Percentiles rank a stretch among this genome's conserved stretches.
These are phyloP conservation scores for Diadromus collaris DNA, from an alignment of 2,888 invertebrate species.

Conservation along the genomic window DNA sequence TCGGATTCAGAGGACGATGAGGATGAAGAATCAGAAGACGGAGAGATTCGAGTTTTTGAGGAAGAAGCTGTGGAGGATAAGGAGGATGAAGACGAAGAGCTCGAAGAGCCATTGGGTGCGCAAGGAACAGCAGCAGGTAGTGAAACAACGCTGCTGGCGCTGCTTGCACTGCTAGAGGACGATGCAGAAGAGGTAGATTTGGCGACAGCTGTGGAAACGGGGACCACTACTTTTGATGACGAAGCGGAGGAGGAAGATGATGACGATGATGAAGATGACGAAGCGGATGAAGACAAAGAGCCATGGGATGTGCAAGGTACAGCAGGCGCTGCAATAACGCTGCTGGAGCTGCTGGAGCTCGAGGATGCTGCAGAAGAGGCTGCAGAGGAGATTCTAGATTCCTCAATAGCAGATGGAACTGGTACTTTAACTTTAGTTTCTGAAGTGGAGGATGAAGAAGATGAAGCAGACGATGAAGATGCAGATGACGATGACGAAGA, in stretches of 20 bases:
- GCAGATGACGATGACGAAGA: neutral
- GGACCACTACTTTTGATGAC: no score
- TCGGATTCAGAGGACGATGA: neutral
- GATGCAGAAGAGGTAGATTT: no score
- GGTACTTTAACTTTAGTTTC: neutral
- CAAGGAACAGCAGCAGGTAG: neutral
- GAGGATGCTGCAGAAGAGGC: neutral
- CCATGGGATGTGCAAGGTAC: no score
- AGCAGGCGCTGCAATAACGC: no score
- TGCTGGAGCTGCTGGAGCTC: neutral
- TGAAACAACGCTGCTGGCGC: neutral
- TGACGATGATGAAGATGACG: no score
- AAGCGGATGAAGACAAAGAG: no score
- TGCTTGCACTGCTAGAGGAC: neutral
- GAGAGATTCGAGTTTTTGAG: neutral
- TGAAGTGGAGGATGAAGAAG: neutral
- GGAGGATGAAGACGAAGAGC: neutral
- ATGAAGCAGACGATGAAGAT: neutral
- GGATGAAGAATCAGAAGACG: neutral
- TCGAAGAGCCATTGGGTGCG: neutral
- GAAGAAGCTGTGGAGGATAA: neutral
- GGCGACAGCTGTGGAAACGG: no score
- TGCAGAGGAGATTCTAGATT: neutral
- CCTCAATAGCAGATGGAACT: neutral
- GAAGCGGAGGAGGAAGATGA: no score